Evolutionary conservation across 2,797 vertebrate species (phyloP).

Genomic region (Myotis myotis): DNA sequence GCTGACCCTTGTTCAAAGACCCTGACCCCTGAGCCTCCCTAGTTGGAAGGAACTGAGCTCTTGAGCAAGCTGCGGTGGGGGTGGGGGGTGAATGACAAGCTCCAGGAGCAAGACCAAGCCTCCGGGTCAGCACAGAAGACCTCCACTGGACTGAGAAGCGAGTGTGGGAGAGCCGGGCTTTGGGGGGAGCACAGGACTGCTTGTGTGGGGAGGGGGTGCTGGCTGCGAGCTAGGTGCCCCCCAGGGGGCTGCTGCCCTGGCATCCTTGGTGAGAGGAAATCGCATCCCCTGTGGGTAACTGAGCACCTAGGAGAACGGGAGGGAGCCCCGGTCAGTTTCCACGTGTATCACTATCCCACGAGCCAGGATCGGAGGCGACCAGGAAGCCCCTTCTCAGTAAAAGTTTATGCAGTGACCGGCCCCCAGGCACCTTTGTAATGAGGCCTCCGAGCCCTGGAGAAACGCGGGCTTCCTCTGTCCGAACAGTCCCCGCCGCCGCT

Average conservation of each 20-base stretch:
- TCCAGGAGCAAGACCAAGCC: background rate
- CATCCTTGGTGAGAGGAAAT: background rate
- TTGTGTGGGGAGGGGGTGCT: background rate
- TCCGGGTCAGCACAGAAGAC: background rate
- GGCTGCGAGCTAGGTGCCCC: background rate
- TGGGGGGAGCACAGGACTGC: background rate
- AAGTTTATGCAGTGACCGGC: constrained; percentile 83
- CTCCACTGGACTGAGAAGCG: background rate
- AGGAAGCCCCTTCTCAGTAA: constrained; percentile 55
- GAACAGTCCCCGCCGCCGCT: constrained; percentile 82
- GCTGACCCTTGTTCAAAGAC: background rate
- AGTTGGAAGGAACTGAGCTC: background rate
- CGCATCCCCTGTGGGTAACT: background rate
- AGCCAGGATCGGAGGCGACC: background rate
- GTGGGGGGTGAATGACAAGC: background rate
- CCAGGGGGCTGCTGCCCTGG: background rate
- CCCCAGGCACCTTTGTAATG: constrained; percentile 84
- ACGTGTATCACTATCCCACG: background rate
- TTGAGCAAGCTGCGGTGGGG: background rate
- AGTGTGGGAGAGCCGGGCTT: accelerated
- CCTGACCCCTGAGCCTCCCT: background rate
- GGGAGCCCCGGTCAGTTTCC: background rate
- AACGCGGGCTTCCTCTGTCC: constrained; percentile 80
- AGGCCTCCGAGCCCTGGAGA: constrained; percentile 79
- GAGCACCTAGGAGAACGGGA: accelerated